Evolutionary conservation across 2,797 vertebrate species (phyloP).

Genomic region (Chelidonichthys spinosus): DNA sequence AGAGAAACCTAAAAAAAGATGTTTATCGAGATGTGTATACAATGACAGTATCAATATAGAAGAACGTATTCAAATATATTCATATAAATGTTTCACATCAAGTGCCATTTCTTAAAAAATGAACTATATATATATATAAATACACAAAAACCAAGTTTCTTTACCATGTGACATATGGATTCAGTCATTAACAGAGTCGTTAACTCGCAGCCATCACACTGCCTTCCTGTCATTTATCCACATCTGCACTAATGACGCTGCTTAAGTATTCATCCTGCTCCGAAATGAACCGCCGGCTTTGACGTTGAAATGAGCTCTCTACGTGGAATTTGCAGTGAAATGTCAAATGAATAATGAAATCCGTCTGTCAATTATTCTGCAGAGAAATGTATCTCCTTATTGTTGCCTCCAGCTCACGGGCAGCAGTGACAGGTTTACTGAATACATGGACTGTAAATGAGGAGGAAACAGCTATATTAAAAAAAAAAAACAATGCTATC

Average conservation of each 20-base stretch:
- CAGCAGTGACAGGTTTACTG: slow-evolving; percentile 16
- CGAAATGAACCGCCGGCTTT: slow-evolving; percentile 44
- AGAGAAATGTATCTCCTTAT: slow-evolving; percentile 35
- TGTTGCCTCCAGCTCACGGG: slow-evolving; percentile 20
- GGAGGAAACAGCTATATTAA: slow-evolving; percentile 22
- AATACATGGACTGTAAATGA: slow-evolving; percentile 42
- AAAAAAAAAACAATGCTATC: slow-evolving; percentile 9
- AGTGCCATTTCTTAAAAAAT: slow-evolving; percentile 45
- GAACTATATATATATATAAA: background rate
- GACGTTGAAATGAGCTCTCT: slow-evolving; percentile 44
- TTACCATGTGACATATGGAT: slow-evolving; percentile 9
- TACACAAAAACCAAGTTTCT: slow-evolving; percentile 5
- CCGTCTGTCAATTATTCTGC: slow-evolving; percentile 30
- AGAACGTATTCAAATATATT: slow-evolving; percentile 24
- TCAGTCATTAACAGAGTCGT: slow-evolving; percentile 31
- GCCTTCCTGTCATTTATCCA: slow-evolving; percentile 13
- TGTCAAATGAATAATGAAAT: slow-evolving; percentile 61
- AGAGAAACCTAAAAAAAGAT: slow-evolving; percentile 17
- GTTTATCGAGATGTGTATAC: slow-evolving; percentile 21
- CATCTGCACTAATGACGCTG: slow-evolving; percentile 20
- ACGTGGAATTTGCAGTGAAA: slow-evolving; percentile 39
- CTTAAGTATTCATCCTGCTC: slow-evolving; percentile 53
- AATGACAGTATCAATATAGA: slow-evolving; percentile 6
- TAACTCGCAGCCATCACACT: slow-evolving; percentile 6
- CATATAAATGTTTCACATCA: slow-evolving; percentile 39